Base-by-base conservation (phyloP, 92 coral and sea anemone genomes). In the Zoanthus gigantus region DNA sequence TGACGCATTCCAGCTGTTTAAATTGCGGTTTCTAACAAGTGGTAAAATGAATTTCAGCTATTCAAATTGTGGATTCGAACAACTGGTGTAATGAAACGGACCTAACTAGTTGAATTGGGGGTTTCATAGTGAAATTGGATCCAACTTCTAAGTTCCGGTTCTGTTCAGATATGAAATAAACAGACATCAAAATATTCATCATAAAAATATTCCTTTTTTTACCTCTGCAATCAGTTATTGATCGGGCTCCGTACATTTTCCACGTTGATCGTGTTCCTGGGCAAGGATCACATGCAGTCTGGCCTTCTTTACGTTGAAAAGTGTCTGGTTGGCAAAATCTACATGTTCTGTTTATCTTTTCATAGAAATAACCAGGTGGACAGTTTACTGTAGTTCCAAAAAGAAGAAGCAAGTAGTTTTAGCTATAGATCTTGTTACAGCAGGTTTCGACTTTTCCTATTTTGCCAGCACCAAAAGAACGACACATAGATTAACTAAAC, bases 201-300 rank as follows among this genome's bases (percentile, higher is more conserved):
- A 23, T n/a, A 0, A 63, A 63, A 63, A 34, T 34, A 34, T 34
- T 7, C 23, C 28, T 0, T 16, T 3, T 63, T 63, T 48, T 47
- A 81, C 85, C 85, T 81, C 31, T 81, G 29, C 85, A 81, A 6
- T 81, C 85, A 3, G 60, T 65, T 6, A 17, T 29, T 15, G 85
- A 65, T 47, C 57, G 44, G 4, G 74, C 85, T 67, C 85, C 85
- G 3, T 44, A 47, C 85, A 81, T 81, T 32, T 18, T 81, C 85
- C 85, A 81, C 0, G 85, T 81, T 17, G 85, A 81, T 11, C 58
- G 53, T n/a, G 65, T 66, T 66, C 75, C 45, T 15, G 85, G 75
- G 66, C 85, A 81, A 11, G 42, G 46, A n/a, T 28, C 32, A 14
- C 85, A 81, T 6, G 15, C 10, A 0, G 23, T 81, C 47, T 81